Evolutionary conservation across 2,113 vertebrate species (phyloP).

Genomic region (Solea senegalensis): DNA sequence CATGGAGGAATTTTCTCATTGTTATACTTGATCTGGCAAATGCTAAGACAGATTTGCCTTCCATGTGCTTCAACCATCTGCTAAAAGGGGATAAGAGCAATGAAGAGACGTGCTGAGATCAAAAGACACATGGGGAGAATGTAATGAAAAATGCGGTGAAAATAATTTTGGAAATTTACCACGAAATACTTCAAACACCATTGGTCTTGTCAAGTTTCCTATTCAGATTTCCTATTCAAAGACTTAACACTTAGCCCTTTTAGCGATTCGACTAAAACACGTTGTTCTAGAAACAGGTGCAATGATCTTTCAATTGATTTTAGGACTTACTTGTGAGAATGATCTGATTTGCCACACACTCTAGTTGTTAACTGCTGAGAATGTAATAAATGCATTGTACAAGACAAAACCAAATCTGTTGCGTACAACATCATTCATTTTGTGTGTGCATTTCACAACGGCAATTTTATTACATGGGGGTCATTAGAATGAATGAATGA

Average conservation of each 20-base stretch:
- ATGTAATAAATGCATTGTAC: background rate
- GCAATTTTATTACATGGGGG: no score
- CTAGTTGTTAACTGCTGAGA: background rate
- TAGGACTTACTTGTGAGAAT: background rate
- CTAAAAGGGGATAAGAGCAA: conserved; percentile 68
- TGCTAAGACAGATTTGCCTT: conserved; percentile 61
- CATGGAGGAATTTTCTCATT: conserved; percentile 58
- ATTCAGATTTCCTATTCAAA: conserved; percentile 7
- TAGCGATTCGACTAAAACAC: background rate
- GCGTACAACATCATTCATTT: conserved; percentile 8
- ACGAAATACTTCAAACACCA: conserved; percentile 38
- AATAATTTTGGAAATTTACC: conserved; percentile 54
- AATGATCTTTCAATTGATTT: background rate
- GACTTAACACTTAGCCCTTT: background rate
- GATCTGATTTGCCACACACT: no score
- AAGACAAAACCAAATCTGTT: background rate
- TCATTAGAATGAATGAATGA: no score
- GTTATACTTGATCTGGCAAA: conserved; percentile 68
- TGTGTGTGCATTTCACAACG: conserved; percentile 10
- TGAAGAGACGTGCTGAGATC: conserved; percentile 71
- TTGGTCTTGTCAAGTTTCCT: conserved; percentile 23
- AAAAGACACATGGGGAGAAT: conserved; percentile 73
- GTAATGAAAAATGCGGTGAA: conserved; percentile 57
- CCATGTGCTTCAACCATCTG: conserved; percentile 51
- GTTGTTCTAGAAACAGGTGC: background rate